These are phyloP conservation scores for Ectobius pallidus DNA, from an alignment of 2,888 invertebrate species.

Conservation along the genomic window DNA sequence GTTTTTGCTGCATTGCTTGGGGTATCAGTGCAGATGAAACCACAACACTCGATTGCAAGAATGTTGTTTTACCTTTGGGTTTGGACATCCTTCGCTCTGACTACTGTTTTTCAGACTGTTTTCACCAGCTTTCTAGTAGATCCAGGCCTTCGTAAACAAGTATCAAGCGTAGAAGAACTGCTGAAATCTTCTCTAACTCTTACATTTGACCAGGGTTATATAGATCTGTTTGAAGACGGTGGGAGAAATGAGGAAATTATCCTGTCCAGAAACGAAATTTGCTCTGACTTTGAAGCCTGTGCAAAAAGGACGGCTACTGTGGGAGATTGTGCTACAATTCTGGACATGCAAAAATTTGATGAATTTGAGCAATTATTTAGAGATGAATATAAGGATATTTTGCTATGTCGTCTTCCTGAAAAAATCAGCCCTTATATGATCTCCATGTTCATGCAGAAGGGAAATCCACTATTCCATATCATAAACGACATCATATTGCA, in stretches of 20 bases:
- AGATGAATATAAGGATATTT: neutral
- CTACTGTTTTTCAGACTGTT: neutral
- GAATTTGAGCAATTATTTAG: neutral
- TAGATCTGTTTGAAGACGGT: neutral
- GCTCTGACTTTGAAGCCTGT: neutral
- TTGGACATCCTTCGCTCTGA: neutral
- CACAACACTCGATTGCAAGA: neutral
- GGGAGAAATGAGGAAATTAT: neutral
- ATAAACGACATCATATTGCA: neutral
- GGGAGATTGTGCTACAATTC: neutral
- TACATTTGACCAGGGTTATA: slow-evolving; percentile 1
- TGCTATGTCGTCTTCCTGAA: neutral
- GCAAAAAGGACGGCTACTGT: neutral
- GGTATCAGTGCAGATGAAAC: neutral
- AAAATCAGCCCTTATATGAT: neutral
- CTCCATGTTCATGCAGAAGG: slow-evolving; percentile 8
- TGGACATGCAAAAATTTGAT: neutral
- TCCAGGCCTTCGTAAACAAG: neutral
- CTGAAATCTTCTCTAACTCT: neutral
- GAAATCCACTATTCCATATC: neutral
- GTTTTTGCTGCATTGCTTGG: neutral
- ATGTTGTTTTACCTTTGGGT: neutral
- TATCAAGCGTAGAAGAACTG: slow-evolving; percentile 5
- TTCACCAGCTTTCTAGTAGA: slow-evolving; percentile 10
- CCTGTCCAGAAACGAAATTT: neutral